Evolutionary conservation across 2,888 invertebrate genomes (phyloP), one percentile per base, ranked within the genome.

Genomic region (Cataglyphis rosenhaueri): DNA sequence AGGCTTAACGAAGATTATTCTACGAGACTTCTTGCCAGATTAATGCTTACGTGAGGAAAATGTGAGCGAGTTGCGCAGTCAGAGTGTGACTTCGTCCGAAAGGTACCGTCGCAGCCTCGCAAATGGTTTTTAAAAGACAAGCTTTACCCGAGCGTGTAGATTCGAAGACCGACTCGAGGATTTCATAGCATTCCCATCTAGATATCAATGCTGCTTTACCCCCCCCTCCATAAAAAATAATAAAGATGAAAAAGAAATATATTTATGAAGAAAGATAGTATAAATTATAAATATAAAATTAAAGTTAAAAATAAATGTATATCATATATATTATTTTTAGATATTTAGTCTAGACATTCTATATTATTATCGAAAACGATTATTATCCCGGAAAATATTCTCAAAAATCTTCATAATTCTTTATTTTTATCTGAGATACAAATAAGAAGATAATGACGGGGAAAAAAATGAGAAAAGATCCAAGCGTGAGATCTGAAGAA

Each of bases 121-220:
- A 98, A 94, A 98, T 97, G 90, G 96, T 96, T 91, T 97, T 96
- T 88, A 97, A 95, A 90, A 98, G 94, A 94, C 98, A 98, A 52
- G 96, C 96, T 87, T 96, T 96, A 32, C 93, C 94, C 78, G 92
- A 91, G 74, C 86, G 87, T 44, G 90, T 90, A 62, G 89, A 85
- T 64, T 89, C 91, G 65, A 93, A 88, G 41, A 87, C 86, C 75
- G 91, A 89, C 83, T 92, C 92, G 81, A 94, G 86, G 84, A 93
- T 91, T 86, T 91, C 91, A 89, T 94, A 94, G 74, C 93, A 87
- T 84, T 94, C 93, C 92, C 94, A 94, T 76, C 94, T 92, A 82
- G 90, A 89, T 48, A 87, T 82, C 61, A 81, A 44, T 41, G 48
- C 61, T 35, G 41, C 64, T 73, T 52, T 29, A 35, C 1, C 9